phyloP scores from a whole-genome alignment of 2,888 invertebrate species.

The Merodon equestris region DNA sequence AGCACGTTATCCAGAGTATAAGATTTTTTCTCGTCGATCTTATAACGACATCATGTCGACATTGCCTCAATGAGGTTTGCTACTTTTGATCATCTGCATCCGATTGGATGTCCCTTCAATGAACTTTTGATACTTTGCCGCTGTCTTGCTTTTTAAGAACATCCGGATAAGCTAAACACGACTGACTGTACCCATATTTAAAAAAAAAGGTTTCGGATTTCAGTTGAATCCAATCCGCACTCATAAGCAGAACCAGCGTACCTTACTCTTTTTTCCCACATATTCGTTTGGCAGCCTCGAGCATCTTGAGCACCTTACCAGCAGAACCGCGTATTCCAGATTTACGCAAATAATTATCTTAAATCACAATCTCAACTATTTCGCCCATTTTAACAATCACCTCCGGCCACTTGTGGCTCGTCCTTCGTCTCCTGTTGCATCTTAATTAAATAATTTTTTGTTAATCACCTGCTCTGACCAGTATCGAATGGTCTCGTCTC shows the following conservation, averaged over 20 bases:
- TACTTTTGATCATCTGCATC: too few species aligned
- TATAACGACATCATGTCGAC: too few species aligned
- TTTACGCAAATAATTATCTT: slow-evolving; percentile 48
- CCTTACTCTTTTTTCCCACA: slow-evolving; percentile 15
- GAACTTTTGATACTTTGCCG: too few species aligned
- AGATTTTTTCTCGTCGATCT: too few species aligned
- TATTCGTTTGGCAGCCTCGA: neutral
- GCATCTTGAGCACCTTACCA: slow-evolving; percentile 15
- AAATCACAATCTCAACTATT: slow-evolving; percentile 41
- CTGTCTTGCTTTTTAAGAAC: too few species aligned
- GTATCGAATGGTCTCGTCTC: slow-evolving; percentile 11
- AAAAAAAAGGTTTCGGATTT: too few species aligned
- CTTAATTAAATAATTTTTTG: slow-evolving; percentile 65
- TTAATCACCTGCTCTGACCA: slow-evolving; percentile 49
- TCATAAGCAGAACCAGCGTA: neutral
- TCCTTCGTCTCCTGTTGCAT: slow-evolving; percentile 31
- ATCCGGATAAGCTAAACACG: too few species aligned
- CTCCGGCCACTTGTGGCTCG: neutral
- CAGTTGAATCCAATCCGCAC: too few species aligned
- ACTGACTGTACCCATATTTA: too few species aligned
- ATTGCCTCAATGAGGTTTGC: too few species aligned
- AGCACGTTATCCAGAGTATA: too few species aligned
- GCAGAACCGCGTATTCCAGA: slow-evolving; percentile 9
- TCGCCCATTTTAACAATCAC: slow-evolving; percentile 7
- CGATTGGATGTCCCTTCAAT: too few species aligned